Percentiles rank a stretch among this genome's conserved stretches.
Evolutionary conservation across 2,113 vertebrate species (phyloP).

Genomic region (pig (Sus scrofa)): DNA sequence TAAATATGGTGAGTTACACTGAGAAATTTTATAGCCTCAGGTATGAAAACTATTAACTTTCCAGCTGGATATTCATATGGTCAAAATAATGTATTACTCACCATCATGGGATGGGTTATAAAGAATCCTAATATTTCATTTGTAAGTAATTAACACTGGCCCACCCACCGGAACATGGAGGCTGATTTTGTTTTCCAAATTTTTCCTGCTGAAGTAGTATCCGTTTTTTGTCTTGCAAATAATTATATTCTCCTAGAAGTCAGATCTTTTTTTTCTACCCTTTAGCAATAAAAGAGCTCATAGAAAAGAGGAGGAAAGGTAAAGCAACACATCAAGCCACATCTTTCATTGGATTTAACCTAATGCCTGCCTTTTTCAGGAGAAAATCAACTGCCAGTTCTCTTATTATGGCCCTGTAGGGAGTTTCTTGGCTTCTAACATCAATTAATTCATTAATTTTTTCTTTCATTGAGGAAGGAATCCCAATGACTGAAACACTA

Average conservation of each 20-base stretch:
- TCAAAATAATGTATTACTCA: slow-evolving; percentile 55
- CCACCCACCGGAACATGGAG: not conserved
- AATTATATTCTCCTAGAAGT: slow-evolving; percentile 38
- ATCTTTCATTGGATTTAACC: not conserved
- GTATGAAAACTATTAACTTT: slow-evolving; percentile 44
- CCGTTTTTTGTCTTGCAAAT: not conserved
- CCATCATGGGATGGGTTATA: slow-evolving; percentile 2
- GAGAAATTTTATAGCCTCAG: not conserved
- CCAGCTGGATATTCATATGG: not conserved
- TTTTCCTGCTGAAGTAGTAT: not conserved
- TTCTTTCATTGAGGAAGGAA: not conserved
- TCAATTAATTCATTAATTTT: not conserved
- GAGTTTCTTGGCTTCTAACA: not conserved
- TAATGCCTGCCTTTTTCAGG: not conserved
- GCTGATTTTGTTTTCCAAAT: slow-evolving; percentile 5
- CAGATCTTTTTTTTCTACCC: not conserved
- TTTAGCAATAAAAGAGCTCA: not conserved
- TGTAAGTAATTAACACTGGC: slow-evolving; percentile 59
- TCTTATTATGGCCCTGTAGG: not conserved
- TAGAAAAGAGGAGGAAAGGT: not conserved
- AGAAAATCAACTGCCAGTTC: not conserved
- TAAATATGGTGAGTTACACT: not conserved
- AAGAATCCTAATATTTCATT: slow-evolving; percentile 61
- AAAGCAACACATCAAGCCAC: not conserved
- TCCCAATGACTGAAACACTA: slow-evolving; percentile 1